Conservation (phyloP, 1,140 invertebrate species). For the Pseudachorutes palmiensis region DNA sequence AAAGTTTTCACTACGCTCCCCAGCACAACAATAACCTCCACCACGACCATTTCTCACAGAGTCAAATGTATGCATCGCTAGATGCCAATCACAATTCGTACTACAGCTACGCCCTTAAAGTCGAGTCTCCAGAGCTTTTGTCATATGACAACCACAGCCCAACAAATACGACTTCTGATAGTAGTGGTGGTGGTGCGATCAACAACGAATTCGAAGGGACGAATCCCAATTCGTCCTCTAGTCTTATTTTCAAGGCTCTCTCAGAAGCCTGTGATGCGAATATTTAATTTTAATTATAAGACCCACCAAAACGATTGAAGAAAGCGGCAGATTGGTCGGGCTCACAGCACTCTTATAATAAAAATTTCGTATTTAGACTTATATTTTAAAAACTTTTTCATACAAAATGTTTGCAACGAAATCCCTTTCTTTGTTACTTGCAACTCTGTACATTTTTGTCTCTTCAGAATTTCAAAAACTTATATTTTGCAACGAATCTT, state of each 20-base stretch:
- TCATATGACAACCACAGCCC: slow-evolving; percentile 21
- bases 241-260: slow-evolving; percentile 37
- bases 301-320: too few species aligned
- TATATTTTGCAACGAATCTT: too few species aligned
- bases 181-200: neutral
- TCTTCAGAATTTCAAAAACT: too few species aligned
- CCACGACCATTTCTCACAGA: slow-evolving; percentile 22
- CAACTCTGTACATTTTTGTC: too few species aligned
- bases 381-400: too few species aligned
- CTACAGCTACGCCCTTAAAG: slow-evolving; percentile 24
- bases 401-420: too few species aligned
- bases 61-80: slow-evolving; percentile 10
- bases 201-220: neutral
- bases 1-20: neutral
- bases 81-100: slow-evolving; percentile 36
- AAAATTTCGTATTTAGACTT: too few species aligned
- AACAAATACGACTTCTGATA: slow-evolving; percentile 6
- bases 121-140: slow-evolving; percentile 25
- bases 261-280: slow-evolving; percentile 26
- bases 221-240: slow-evolving; percentile 32
- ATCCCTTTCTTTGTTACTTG: too few species aligned
- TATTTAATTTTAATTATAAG: slow-evolving; percentile 3
- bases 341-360: too few species aligned
- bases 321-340: too few species aligned
- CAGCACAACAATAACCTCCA: slow-evolving; percentile 18